Conservation (phyloP, 1,140 invertebrate species). For the Leptinotarsa undecemlineata region DNA sequence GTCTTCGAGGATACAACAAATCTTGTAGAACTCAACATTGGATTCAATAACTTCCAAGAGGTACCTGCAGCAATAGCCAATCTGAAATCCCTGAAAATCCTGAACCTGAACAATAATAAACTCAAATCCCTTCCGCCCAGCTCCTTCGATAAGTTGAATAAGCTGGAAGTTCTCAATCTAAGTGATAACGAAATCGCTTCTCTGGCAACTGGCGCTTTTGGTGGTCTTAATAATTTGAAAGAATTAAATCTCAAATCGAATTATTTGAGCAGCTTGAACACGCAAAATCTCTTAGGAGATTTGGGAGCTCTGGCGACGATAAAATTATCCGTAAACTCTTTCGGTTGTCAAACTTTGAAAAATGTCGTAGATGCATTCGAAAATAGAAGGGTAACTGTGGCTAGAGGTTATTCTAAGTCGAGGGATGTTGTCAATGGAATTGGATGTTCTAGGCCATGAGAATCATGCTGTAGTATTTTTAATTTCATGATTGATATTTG, state of each 20-base stretch:
- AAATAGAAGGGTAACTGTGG: constrained; percentile 18
- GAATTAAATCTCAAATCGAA: constrained; percentile 33
- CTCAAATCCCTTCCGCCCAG: constrained; percentile 20
- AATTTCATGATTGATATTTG: too few species aligned
- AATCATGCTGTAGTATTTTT: too few species aligned
- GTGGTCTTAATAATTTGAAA: constrained; percentile 24
- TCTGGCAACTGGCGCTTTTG: constrained; percentile 21
- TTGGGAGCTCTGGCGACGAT: constrained; percentile 16
- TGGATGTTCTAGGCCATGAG: constrained; percentile 16
- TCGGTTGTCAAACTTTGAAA: constrained; percentile 27
- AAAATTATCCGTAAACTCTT: constrained; percentile 33
- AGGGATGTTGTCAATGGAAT: constrained; percentile 30
- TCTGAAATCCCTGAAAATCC: constrained; percentile 25
- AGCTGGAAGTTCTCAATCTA: constrained; percentile 24
- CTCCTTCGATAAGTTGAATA: constrained; percentile 24
- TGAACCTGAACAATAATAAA: constrained; percentile 35
- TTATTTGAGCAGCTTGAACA: constrained; percentile 31
- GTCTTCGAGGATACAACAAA: constrained; percentile 28
- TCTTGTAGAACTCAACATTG: constrained; percentile 28
- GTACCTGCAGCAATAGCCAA: constrained; percentile 22
- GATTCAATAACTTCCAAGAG: constrained; percentile 27
- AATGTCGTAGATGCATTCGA: constrained; percentile 24
- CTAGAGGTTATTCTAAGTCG: constrained; percentile 23
- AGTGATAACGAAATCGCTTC: constrained; percentile 29
- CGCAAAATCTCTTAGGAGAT: constrained; percentile 22